Evolutionary conservation across 2,113 vertebrate genomes (phyloP), one percentile per base, ranked within the genome.

Genomic region (Apodemus speciosus): DNA sequence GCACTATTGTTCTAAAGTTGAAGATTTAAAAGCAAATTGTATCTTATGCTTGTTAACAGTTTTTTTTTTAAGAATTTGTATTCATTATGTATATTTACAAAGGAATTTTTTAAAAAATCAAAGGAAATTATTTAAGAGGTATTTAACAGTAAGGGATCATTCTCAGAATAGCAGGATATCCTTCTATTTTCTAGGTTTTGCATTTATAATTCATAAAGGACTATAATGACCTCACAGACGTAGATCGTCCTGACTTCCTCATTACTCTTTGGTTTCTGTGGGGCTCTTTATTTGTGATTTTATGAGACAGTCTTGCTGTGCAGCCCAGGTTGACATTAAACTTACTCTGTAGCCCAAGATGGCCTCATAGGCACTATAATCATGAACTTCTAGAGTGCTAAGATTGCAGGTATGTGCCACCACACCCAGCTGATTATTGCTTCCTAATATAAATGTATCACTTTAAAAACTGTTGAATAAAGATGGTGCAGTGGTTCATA

Each of bases 161-260:
- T 97, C 60, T 94, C 38, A 91, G 80, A 96, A 93, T 91, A 95
- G 92, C 84, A 96, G 92, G 93, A 96, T 96, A 92, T 97, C 95
- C 92, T 96, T 95, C 49, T 11, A 92, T 95, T 97, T 95, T 91
- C 86, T 84, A 94, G 25, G 85, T 38, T 95, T 96, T 90, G 35
- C 64, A 84, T 94, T 95, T 95, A 35, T 56, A 86, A 88, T 64
- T 18, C 66, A 72, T 91, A 77, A 95, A 88, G 88, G 60, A 89
- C n/a, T 51, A 68, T 84, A 64, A 72, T 85, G 73, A 73, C 58
- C 75, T 92, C 43, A 46, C 43, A 46, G 43, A 46, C n/a, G 11
- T 56, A 79, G 51, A 56, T 14, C 35, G 38, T 80, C 49, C n/a
- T 58, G 53, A 58, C 35, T 23, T 21, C 32, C 10, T 56, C 77